phyloP scores from a whole-genome alignment of 2,797 vertebrate genomes.

The Hydrolagus colliei region DNA sequence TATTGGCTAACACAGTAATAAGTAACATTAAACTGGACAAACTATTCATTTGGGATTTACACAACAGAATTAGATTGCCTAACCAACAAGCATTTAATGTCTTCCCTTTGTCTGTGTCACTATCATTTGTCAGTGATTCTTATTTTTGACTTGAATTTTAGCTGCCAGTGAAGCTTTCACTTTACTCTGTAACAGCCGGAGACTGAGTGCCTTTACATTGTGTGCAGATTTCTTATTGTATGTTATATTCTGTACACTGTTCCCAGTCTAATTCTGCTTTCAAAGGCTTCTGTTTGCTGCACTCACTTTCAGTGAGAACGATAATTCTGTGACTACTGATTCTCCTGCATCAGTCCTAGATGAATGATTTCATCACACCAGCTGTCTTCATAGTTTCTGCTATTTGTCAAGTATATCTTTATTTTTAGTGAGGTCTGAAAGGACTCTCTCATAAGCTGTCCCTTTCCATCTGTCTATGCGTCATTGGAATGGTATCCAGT shows the following conservation, averaged over 20 bases:
- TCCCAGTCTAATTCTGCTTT: too few species aligned
- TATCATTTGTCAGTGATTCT: slow-evolving; percentile 11
- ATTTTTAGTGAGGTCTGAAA: neutral
- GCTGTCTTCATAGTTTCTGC: neutral
- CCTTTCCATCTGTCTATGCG: neutral
- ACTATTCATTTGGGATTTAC: neutral
- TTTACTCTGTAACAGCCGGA: neutral
- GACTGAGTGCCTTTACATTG: too few species aligned
- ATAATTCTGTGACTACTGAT: neutral
- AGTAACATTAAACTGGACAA: slow-evolving; percentile 10
- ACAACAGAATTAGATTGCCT: neutral
- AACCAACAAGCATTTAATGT: slow-evolving; percentile 4
- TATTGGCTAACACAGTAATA: neutral
- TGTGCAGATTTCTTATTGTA: too few species aligned
- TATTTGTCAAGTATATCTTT: neutral
- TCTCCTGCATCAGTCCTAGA: neutral
- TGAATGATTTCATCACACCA: neutral
- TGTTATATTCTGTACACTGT: too few species aligned
- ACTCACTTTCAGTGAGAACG: neutral
- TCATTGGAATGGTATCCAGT: neutral
- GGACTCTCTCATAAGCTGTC: neutral
- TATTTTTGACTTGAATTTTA: slow-evolving; percentile 14
- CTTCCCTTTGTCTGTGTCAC: neutral
- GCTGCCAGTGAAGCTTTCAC: neutral
- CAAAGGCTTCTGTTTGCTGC: neutral